Evolutionary conservation across 2,888 invertebrate genomes (phyloP).

Genomic region (Limnephilus rhombicus): DNA sequence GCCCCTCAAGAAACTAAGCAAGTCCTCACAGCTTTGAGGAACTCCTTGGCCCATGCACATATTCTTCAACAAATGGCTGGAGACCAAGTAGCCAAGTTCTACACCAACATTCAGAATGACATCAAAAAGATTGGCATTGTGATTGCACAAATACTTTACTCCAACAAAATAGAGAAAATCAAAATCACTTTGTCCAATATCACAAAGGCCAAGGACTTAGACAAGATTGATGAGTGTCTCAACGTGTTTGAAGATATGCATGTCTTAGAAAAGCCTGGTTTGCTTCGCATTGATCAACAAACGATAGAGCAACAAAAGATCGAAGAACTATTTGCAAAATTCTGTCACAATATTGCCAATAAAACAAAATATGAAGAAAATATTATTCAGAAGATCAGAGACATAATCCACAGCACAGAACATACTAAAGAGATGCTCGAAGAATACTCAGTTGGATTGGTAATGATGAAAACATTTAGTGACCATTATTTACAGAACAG

Average conservation of each 20-base stretch:
- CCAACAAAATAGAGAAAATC: background rate
- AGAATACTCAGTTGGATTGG: background rate
- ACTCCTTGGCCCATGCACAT: conserved; percentile 13
- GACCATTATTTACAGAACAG: background rate
- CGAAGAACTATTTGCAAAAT: background rate
- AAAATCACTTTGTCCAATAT: background rate
- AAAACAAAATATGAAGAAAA: conserved; percentile 17
- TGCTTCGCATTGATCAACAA: background rate
- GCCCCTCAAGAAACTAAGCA: background rate
- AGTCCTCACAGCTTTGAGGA: background rate
- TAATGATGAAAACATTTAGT: background rate
- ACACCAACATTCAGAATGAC: conserved; percentile 33
- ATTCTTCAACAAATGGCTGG: background rate
- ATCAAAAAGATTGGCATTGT: conserved; percentile 25
- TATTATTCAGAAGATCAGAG: background rate
- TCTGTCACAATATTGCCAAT: background rate
- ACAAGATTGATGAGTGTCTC: background rate
- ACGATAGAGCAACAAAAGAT: background rate
- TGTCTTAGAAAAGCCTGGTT: background rate
- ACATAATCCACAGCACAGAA: background rate
- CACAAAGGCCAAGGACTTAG: background rate
- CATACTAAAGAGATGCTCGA: background rate
- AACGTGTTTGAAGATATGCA: background rate
- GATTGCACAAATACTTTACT: conserved; percentile 20
- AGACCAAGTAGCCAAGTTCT: background rate